Evolutionary conservation across 2,888 invertebrate species (phyloP).

Genomic region (Dynastes grantii): DNA sequence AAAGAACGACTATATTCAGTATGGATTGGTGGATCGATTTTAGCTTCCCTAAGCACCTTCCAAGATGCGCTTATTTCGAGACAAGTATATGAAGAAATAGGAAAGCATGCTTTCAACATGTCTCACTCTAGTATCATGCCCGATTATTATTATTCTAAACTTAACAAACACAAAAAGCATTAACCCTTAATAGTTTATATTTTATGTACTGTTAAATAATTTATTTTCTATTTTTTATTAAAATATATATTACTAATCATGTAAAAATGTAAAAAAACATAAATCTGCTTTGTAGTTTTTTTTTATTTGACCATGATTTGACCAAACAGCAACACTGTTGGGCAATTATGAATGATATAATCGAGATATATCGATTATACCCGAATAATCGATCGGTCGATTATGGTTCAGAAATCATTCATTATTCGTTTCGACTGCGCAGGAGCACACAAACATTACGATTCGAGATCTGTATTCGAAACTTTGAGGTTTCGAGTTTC

Average conservation of each 20-base stretch:
- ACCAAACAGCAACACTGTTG: no score
- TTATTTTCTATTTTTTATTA: neutral
- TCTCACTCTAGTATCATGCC: slow-evolving; percentile 27
- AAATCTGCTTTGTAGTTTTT: neutral
- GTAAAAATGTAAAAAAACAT: neutral
- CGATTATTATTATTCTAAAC: slow-evolving; percentile 46
- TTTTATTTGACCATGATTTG: neutral
- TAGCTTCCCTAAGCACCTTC: slow-evolving; percentile 98
- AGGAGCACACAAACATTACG: no score
- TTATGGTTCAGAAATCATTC: no score
- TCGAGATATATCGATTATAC: no score
- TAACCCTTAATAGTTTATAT: neutral
- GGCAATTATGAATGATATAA: no score
- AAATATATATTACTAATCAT: neutral
- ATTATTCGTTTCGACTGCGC: no score
- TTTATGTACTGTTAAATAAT: neutral
- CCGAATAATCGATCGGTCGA: no score
- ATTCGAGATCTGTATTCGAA: no score
- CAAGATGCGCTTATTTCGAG: slow-evolving; percentile 99
- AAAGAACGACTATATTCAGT: slow-evolving; percentile 98
- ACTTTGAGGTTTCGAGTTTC: no score
- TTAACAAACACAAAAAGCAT: slow-evolving; percentile 12
- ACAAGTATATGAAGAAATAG: slow-evolving; percentile 97
- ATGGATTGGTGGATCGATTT: slow-evolving; percentile 99
- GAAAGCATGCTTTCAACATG: slow-evolving; percentile 71